Percentiles rank a stretch among this genome's conserved stretches.
Evolutionary conservation across 2,113 vertebrate genomes (phyloP).

Genomic region (Myiagra hebetior): DNA sequence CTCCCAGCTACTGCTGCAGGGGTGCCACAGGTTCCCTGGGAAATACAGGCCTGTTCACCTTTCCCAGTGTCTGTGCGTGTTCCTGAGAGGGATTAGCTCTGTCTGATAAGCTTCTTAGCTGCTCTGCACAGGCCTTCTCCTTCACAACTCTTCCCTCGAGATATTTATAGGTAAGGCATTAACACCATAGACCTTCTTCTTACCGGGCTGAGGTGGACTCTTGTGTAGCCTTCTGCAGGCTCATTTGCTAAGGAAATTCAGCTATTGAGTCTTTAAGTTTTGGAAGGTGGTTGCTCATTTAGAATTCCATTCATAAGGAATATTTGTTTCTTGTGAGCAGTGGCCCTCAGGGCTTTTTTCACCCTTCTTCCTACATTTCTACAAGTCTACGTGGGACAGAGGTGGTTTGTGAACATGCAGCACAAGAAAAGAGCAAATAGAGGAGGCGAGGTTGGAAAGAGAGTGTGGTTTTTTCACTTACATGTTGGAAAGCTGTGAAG

Average conservation of each 20-base stretch:
- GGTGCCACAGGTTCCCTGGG: neutral
- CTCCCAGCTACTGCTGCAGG: neutral
- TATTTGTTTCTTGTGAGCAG: neutral
- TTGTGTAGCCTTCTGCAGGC: neutral
- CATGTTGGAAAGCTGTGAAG: neutral
- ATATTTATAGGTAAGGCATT: slow-evolving; percentile 47
- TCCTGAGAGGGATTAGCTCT: slow-evolving; percentile 35
- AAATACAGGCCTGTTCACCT: neutral
- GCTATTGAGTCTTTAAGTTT: neutral
- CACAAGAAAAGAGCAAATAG: neutral
- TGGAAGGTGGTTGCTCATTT: neutral
- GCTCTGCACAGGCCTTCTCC: neutral
- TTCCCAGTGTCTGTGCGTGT: neutral
- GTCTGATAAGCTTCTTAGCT: slow-evolving; percentile 58
- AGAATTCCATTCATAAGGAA: neutral
- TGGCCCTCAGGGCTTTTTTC: neutral
- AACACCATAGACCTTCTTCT: neutral
- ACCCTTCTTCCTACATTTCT: neutral
- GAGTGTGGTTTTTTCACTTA: neutral
- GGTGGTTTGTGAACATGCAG: neutral
- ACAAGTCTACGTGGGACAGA: fast-evolving
- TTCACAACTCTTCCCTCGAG: neutral
- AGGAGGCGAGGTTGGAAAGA: neutral
- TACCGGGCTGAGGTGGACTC: neutral
- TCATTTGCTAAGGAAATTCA: neutral